These are phyloP conservation scores for Antheraea pernyi DNA, from an alignment of 1,140 invertebrate genomes.

Conservation along the genomic window DNA sequence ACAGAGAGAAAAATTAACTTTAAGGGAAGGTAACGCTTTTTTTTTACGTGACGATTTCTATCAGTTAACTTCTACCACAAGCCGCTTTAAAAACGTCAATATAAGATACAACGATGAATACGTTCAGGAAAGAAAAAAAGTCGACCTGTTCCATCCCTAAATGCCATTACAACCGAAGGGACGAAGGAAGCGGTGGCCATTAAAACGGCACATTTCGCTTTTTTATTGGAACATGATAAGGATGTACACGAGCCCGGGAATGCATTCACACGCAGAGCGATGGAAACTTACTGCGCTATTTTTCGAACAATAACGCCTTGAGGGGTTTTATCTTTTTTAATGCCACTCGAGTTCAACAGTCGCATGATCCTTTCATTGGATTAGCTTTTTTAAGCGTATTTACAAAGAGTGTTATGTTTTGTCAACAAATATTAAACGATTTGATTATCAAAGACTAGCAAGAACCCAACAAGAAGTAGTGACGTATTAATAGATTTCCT, in stretches of 20 bases:
- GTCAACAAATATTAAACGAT: too few species aligned
- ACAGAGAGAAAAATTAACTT: too few species aligned
- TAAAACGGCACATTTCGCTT: slow-evolving; percentile 42
- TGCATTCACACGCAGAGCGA: slow-evolving; percentile 19
- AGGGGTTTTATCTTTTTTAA: slow-evolving; percentile 8
- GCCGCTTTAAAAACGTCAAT: too few species aligned
- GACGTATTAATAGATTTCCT: too few species aligned
- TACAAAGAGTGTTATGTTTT: too few species aligned
- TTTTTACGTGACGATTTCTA: too few species aligned
- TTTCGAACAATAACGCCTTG: slow-evolving; percentile 2
- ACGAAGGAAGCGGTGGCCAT: slow-evolving; percentile 35
- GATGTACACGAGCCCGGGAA: slow-evolving; percentile 17
- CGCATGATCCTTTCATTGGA: neutral
- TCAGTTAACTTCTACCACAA: too few species aligned
- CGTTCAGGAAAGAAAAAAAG: neutral
- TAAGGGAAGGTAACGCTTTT: too few species aligned
- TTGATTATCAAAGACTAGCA: too few species aligned
- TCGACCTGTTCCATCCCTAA: slow-evolving; percentile 27
- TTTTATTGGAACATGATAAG: slow-evolving; percentile 41
- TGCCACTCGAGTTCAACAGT: neutral
- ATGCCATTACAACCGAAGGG: slow-evolving; percentile 32
- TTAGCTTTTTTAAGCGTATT: neutral
- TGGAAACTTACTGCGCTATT: neutral
- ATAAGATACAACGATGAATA: neutral
- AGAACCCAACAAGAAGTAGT: too few species aligned